Conservation (phyloP, 2,888 invertebrate genomes). For the Ornithoptera alexandrae region DNA sequence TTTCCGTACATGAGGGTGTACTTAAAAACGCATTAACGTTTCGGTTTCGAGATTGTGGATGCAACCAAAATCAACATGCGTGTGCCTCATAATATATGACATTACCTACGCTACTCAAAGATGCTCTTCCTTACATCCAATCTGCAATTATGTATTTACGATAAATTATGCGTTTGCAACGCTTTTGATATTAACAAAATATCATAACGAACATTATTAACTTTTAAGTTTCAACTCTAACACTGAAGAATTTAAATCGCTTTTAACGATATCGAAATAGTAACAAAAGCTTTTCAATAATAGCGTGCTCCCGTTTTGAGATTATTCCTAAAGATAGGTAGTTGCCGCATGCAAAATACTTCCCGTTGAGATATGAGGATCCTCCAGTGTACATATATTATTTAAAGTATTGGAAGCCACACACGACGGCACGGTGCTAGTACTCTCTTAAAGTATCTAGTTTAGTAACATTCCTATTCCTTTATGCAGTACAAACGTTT, state of each 20-base stretch:
- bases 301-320: constrained; percentile 63
- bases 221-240: constrained; percentile 35
- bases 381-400: constrained; percentile 65
- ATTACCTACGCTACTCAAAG: constrained; percentile 52
- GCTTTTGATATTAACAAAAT: constrained; percentile 35
- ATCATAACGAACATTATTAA: constrained; percentile 23
- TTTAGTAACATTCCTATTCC: constrained; percentile 21
- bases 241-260: constrained; percentile 19
- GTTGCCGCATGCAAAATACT: constrained; percentile 75
- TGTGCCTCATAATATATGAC: constrained; percentile 51
- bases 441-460: constrained; percentile 27
- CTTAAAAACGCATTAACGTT: constrained; percentile 33
- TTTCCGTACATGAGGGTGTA: constrained; percentile 30
- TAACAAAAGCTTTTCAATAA: constrained; percentile 39
- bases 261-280: constrained; percentile 27
- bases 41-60: constrained; percentile 31
- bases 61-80: constrained; percentile 41
- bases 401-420: constrained; percentile 69
- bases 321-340: constrained; percentile 74
- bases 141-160: constrained; percentile 70
- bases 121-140: constrained; percentile 53
- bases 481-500: constrained; percentile 14
- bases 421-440: constrained; percentile 62
- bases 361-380: constrained; percentile 75
- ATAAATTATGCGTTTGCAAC: constrained; percentile 67